phyloP scores from a whole-genome alignment of 1,140 invertebrate genomes.

The Cardiocondyla obscurior region DNA sequence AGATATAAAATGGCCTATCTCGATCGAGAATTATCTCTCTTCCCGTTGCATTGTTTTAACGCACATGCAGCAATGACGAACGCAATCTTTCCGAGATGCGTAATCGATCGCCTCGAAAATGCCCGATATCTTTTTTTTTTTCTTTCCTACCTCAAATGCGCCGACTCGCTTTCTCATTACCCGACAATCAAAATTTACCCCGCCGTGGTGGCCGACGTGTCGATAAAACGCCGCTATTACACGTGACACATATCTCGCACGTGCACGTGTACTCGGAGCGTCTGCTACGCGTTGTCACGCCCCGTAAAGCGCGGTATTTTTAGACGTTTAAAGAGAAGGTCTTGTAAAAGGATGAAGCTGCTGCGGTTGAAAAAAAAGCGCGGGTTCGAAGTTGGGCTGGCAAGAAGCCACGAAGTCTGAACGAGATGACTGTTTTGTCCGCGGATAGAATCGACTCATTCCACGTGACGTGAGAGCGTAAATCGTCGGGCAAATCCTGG shows the following conservation, averaged over 20 bases:
- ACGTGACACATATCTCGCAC: conserved; percentile 34
- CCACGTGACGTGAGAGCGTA: background rate
- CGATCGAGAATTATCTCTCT: background rate
- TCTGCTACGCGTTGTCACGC: conserved; percentile 17
- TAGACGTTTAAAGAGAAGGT: conserved; percentile 27
- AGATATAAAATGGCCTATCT: too few relatives aligned
- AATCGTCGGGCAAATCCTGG: too few relatives aligned
- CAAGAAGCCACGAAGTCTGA: background rate
- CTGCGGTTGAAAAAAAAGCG: background rate
- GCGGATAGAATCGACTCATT: background rate
- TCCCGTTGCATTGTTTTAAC: too few relatives aligned
- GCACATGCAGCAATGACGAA: background rate
- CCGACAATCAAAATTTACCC: background rate
- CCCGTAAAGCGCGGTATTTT: conserved; percentile 31
- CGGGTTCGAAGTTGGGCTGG: background rate
- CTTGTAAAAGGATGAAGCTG: conserved; percentile 4
- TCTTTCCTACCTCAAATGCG: background rate
- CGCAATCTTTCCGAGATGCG: background rate
- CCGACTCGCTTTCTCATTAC: background rate
- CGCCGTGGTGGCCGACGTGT: background rate
- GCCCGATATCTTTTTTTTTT: background rate
- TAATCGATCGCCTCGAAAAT: background rate
- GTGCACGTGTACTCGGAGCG: background rate
- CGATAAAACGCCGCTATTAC: conserved; percentile 7
- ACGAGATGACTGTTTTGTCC: background rate